Percentiles rank a stretch among this genome's conserved stretches.
phyloP scores from a whole-genome alignment of 2,113 vertebrate species.

The Regulus satrapa region DNA sequence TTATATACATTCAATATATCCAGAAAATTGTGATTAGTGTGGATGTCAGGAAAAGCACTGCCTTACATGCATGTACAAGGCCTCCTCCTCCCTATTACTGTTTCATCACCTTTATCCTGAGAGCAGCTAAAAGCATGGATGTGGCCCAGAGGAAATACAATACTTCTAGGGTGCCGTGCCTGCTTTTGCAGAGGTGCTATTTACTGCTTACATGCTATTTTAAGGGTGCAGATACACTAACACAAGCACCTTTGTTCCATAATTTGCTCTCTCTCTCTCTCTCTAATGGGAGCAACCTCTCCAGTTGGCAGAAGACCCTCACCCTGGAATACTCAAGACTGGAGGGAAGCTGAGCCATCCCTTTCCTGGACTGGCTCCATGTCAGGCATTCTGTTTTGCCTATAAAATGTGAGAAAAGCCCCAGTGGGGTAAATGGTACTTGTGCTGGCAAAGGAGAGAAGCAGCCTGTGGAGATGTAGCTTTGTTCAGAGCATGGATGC shows the following conservation, averaged over 20 bases:
- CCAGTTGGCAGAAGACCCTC: background rate
- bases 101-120: background rate
- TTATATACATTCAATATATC: background rate
- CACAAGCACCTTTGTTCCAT: too few relatives aligned
- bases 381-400: background rate
- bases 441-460: background rate
- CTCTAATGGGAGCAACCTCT: background rate
- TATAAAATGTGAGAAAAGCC: background rate
- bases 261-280: background rate
- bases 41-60: background rate
- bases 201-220: background rate
- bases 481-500: constrained; percentile 35
- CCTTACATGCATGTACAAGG: background rate
- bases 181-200: background rate
- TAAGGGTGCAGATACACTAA: background rate
- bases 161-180: background rate
- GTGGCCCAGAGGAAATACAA: background rate
- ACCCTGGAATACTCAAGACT: background rate
- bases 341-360: background rate
- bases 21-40: background rate
- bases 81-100: background rate
- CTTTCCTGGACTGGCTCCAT: background rate
- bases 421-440: background rate
- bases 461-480: background rate
- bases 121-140: background rate